Base-by-base conservation (phyloP, 1,140 invertebrate species). In the Atta texana region DNA sequence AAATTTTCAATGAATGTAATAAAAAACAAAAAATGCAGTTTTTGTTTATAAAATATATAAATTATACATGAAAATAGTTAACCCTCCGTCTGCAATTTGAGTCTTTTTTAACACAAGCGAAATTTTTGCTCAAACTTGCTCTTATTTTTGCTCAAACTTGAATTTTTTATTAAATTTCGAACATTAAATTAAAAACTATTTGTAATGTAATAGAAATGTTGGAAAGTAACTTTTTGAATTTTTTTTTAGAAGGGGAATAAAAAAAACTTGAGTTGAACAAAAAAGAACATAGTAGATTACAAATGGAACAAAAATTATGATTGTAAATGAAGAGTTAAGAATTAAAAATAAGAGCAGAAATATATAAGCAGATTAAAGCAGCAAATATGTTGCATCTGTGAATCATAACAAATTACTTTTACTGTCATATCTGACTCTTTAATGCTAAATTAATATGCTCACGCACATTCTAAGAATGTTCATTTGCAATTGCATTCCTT, bases 371-470 rank as follows among this genome's bases (percentile, higher is more conserved):
- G n/a, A 21, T 57, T 68, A 68, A 44, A 21, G 64, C 10, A 68
- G 14, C 8, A 68, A 4, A 21, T 55, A 74, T n/a, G 51, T 53
- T 12, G 53, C n/a, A 34, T 55, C 16, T n/a, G 10, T 59, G n/a
- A 75, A 75, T 75, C 53, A 10, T 59, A 75, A 51, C 39, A 51
- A 74, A 75, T 39, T 34, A 31, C 14, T 75, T 75, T 16, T 57
- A 31, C 21, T 24, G 12, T 49, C 14, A 8, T 21, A 57, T 7
- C 31, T 39, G 28, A 14, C 2, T 21, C 7, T 39, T 59, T 59
- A 21, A 57, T 39, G 28, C 7, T 6, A n/a, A 10, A 59, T 75
- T 24, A 75, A 75, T 39, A 34, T 55, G 0, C 12, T 18, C 18
- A 39, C 6, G 34, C 18, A 39, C 6, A 16, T 24, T 8, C 18